Base-by-base conservation (phyloP, 2,888 invertebrate species). In the Scaptomyza tumidula region DNA sequence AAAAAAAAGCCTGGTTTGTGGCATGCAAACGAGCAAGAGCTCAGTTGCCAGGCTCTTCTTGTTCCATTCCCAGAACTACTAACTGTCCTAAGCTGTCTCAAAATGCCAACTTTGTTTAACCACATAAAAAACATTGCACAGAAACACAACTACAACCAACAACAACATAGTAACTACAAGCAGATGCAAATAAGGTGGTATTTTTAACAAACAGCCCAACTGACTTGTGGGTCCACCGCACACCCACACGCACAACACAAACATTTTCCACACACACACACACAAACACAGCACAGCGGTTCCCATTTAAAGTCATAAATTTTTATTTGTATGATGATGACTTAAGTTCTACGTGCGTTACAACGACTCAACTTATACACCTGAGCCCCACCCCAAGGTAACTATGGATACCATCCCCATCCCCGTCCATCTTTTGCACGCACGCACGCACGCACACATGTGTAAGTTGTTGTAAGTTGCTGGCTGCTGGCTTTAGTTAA, bases 301-400 rank as follows among this genome's bases (percentile, higher is more conserved):
- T 50, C 64, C 33, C 71, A 62, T 78, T 77, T 78, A 75, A 83
- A 83, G 75, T 71, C 86, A 84, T 84, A 84, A 68, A 84, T 84
- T 84, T 86, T 83, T 84, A 86, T 84, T 84, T 79, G 79, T 86
- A 84, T 79, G 86, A 86, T 84, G 84, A 84, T 86, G 86, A 84
- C 86, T 84, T 84, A 80, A 84, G 86, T 81, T 81, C 77, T 84
- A 81, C 86, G 86, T 81, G 84, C 86, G 86, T 83, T 75, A 74
- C 80, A 69, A 58, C 57, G 43, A 71, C 74, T 74, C 71, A 53
- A 69, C 71, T 73, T 69, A 41, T 41, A 67, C 56, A 67, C 63
- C 66, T 55, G 57, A n/a, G 50, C 54, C 35, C 24, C 24, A 44
- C 50, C 35, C 44, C 41, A 6, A 6, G 43, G 19, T 16, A 5